phyloP scores from a whole-genome alignment of 2,113 vertebrate genomes.

The Cyanoliseus patagonus region DNA sequence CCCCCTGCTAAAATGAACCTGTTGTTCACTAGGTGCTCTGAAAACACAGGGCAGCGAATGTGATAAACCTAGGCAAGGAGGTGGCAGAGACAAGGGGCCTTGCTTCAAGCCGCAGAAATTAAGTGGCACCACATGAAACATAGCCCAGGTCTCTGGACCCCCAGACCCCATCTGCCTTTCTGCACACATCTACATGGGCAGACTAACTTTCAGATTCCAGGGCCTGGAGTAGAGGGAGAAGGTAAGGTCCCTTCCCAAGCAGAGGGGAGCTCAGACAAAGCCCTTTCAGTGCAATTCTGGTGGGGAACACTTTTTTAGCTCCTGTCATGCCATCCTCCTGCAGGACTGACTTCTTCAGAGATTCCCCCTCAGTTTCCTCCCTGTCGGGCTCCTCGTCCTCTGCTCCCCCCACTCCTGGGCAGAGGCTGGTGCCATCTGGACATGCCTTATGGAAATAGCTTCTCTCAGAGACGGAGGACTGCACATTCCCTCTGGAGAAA shows the following conservation, averaged over 20 bases:
- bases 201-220: not conserved
- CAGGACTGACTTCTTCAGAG: not conserved
- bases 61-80: not conserved
- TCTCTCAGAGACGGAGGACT: not conserved
- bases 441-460: not conserved
- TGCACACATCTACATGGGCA: not conserved
- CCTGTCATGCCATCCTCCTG: not conserved
- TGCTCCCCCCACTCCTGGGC: not conserved
- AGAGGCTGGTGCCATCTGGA: not conserved
- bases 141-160: not conserved
- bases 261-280: not conserved
- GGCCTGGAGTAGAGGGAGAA: not conserved
- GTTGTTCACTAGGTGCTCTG: not conserved
- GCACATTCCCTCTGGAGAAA: not conserved
- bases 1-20: not conserved
- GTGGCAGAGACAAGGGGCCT: not conserved
- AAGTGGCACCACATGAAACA: not conserved
- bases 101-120: not conserved
- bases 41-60: not conserved
- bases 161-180: not conserved
- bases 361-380: not conserved
- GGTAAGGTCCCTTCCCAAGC: not conserved
- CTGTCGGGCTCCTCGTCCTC: not conserved
- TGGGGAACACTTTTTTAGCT: not conserved
- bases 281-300: not conserved